phyloP scores from a whole-genome alignment of 2,888 invertebrate species.

The Leptogaster cylindrica region DNA sequence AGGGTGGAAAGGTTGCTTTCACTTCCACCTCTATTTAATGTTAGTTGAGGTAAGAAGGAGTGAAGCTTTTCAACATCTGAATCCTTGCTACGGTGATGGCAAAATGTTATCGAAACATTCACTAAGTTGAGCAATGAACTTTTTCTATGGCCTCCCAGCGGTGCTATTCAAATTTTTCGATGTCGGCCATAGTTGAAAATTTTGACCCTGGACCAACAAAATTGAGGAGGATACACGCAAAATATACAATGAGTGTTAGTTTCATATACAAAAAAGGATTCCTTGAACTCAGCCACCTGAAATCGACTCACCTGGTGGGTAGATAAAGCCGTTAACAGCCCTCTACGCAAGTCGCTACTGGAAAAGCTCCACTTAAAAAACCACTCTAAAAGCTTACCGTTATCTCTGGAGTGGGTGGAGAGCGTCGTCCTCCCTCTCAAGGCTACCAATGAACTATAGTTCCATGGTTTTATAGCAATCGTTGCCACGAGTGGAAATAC shows the following conservation, averaged over 20 bases:
- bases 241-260: not conserved
- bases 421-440: too few species aligned
- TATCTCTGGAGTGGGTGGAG: not conserved
- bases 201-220: not conserved
- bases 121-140: slow-evolving; percentile 7
- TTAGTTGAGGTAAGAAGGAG: too few species aligned
- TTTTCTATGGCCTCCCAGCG: not conserved
- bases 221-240: not conserved
- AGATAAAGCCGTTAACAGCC: slow-evolving; percentile 2
- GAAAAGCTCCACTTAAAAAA: not conserved
- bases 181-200: too few species aligned
- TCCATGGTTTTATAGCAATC: too few species aligned
- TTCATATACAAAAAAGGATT: slow-evolving; percentile 10
- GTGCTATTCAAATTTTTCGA: slow-evolving; percentile 5
- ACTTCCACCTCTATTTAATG: too few species aligned
- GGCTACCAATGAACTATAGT: too few species aligned
- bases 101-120: slow-evolving; percentile 16
- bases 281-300: slow-evolving; percentile 1
- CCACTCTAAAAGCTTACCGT: not conserved
- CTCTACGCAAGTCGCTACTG: slow-evolving; percentile 5
- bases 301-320: slow-evolving; percentile 12
- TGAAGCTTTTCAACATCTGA: slow-evolving; percentile 2
- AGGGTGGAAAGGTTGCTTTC: slow-evolving; percentile 3
- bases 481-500: too few species aligned
- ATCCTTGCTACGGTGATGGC: not conserved